Conservation (phyloP, 2,888 invertebrate genomes). For the Octonoba sinensis region DNA sequence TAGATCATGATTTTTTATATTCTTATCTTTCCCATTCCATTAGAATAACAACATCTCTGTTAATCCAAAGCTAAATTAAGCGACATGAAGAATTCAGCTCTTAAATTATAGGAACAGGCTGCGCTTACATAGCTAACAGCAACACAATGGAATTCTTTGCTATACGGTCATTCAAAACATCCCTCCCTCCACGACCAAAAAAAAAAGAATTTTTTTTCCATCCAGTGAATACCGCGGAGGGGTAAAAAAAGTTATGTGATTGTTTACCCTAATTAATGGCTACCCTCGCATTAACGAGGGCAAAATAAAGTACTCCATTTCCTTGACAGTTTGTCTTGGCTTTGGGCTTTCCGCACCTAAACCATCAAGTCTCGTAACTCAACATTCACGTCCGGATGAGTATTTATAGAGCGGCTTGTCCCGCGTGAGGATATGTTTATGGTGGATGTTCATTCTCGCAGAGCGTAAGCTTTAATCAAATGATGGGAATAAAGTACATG, state of each 20-base stretch:
- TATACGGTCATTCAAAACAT: too few relatives aligned
- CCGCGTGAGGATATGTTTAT: conserved; percentile 46
- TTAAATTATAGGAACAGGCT: too few relatives aligned
- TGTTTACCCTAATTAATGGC: conserved; percentile 54
- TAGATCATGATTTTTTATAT: too few relatives aligned
- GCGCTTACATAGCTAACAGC: too few relatives aligned
- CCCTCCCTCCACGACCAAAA: not conserved
- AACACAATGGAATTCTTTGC: too few relatives aligned
- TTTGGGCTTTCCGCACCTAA: conserved; percentile 25
- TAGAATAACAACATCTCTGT: too few relatives aligned
- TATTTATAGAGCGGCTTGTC: conserved; percentile 46
- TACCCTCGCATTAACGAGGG: conserved; percentile 29
- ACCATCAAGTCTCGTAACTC: conserved; percentile 24
- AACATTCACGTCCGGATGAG: conserved; percentile 30
- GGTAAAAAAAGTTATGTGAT: conserved; percentile 31
- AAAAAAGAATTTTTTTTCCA: not conserved
- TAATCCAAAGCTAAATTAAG: too few relatives aligned
- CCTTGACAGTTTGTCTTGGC: not conserved
- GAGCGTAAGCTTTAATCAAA: conserved; percentile 27
- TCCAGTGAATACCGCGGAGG: not conserved
- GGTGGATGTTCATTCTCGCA: not conserved
- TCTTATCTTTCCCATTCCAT: too few relatives aligned
- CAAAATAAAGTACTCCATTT: conserved; percentile 42
- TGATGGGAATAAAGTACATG: not conserved
- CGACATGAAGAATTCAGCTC: too few relatives aligned